Base-by-base conservation (phyloP, 2,113 vertebrate genomes). In the Thalassoma bifasciatum region DNA sequence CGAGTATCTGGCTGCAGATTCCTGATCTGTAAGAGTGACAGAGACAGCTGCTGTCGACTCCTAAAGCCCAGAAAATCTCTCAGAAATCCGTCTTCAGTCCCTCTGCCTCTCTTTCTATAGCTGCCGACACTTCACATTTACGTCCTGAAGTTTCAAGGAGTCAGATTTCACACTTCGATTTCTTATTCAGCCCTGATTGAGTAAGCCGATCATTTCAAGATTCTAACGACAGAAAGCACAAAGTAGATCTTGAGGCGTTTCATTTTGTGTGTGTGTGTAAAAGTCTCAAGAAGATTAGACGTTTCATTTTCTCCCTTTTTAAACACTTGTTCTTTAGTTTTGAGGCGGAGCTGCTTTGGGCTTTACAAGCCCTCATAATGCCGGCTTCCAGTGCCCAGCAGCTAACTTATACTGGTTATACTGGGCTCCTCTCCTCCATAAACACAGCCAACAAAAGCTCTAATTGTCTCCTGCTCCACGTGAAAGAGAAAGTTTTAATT, bases 401-500 rank as follows among this genome's bases (percentile, higher is more conserved):
- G 64, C 62, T 42, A 24, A 42, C 12, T 44, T 44, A 26, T 19
- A 40, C 40, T 47, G 64, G 37, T 49, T 49, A 6, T 1, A 10
- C 57, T 40, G 73, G 61, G 51, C 17, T 46, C 2, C 38, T 40
- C 9, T 12, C 42, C 59, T 52, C 52, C 57, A 67, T 75, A 67
- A 86, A 83, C 38, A 42, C 24, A 38, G 53, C 13, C 26, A 75
- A 46, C 70, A 75, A 17, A 64, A 68, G 70, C 68, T 1, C 24
- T 64, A n/a, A 77, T 63, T 77, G 68, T 36, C 23, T 37, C 70
- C 66, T 58, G 23, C 66, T 83, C 54, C 52, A 11, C 63, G 54
- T 70, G 24, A 34, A 21, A 70, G 63, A 49, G 60, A 79, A 76
- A 79, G 64, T 77, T 62, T 30, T 86, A 74, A 81, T 79, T 74